Evolutionary conservation across 2,113 vertebrate genomes (phyloP).

Genomic region (Cynoglossus semilaevis): DNA sequence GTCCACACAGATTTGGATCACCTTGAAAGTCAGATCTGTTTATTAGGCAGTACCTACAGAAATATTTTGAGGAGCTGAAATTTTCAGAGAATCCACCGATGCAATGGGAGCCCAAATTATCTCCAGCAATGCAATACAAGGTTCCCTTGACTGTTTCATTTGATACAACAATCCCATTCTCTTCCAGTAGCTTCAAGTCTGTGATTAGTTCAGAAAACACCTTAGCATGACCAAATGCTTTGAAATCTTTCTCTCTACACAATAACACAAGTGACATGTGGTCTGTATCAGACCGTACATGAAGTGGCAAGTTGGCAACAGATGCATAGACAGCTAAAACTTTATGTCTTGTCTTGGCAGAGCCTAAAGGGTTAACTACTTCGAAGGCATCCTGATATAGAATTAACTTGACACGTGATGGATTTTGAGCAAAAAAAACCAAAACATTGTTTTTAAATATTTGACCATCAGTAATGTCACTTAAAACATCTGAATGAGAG

Average conservation of each 20-base stretch:
- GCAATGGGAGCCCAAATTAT: slow-evolving; percentile 13
- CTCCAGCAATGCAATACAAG: slow-evolving; percentile 3
- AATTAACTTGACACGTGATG: slow-evolving; percentile 6
- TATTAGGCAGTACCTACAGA: slow-evolving; percentile 14
- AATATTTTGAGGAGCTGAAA: slow-evolving; percentile 10
- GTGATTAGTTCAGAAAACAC: slow-evolving; percentile 3
- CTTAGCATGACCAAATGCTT: slow-evolving; percentile 1
- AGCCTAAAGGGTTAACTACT: slow-evolving; percentile 1
- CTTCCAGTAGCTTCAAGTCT: slow-evolving; percentile 13
- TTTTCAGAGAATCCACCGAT: slow-evolving; percentile 32
- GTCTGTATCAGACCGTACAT: neutral
- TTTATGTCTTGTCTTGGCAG: slow-evolving; percentile 8
- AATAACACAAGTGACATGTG: slow-evolving; percentile 5
- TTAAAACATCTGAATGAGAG: slow-evolving; percentile 6
- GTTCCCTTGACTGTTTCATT: slow-evolving; percentile 3
- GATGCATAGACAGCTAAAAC: slow-evolving; percentile 13
- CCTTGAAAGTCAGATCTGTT: neutral
- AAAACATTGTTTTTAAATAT: slow-evolving; percentile 1
- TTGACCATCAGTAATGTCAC: slow-evolving; percentile 12
- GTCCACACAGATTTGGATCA: too few relatives aligned
- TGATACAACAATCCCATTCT: neutral
- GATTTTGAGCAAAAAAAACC: slow-evolving; percentile 18
- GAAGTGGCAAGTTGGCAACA: slow-evolving; percentile 5
- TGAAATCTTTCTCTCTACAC: slow-evolving; percentile 16
- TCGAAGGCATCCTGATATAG: slow-evolving; percentile 7